Evolutionary conservation across 1,140 invertebrate genomes (phyloP).

Genomic region (Orchestia grillus): DNA sequence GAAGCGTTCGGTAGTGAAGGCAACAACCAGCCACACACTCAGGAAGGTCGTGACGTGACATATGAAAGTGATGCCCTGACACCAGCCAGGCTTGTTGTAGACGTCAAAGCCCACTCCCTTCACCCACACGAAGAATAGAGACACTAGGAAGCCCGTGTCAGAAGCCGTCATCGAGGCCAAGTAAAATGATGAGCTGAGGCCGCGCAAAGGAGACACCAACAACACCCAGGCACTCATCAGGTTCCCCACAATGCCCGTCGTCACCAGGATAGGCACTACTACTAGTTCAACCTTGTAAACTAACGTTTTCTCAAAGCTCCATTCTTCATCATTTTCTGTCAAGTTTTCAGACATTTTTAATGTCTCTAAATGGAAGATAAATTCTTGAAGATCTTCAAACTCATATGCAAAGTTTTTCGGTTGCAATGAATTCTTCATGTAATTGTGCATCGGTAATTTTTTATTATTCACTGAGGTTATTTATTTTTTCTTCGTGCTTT

Average conservation of each 20-base stretch:
- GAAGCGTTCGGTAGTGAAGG: slow-evolving; percentile 88
- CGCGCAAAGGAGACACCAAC: slow-evolving; percentile 80
- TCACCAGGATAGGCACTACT: slow-evolving; percentile 77
- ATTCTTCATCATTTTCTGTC: neutral
- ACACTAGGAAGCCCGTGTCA: slow-evolving; percentile 81
- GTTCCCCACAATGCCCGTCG: slow-evolving; percentile 81
- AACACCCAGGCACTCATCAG: slow-evolving; percentile 79
- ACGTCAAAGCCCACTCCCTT: slow-evolving; percentile 76
- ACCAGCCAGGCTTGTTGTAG: slow-evolving; percentile 78
- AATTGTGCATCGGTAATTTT: too few relatives aligned
- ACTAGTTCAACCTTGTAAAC: slow-evolving; percentile 61
- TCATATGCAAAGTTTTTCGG: too few relatives aligned
- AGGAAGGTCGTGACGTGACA: slow-evolving; percentile 80
- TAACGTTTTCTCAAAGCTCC: neutral
- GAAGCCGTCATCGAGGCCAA: slow-evolving; percentile 82
- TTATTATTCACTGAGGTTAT: too few relatives aligned
- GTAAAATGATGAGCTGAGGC: slow-evolving; percentile 80
- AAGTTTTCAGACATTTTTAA: too few relatives aligned
- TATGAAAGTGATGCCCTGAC: slow-evolving; percentile 81
- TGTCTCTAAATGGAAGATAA: too few relatives aligned
- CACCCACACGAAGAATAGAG: slow-evolving; percentile 79
- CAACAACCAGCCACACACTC: slow-evolving; percentile 86
- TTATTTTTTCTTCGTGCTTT: too few relatives aligned
- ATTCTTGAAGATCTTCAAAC: too few relatives aligned
- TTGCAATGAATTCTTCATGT: too few relatives aligned